Evolutionary conservation across 1,140 invertebrate species (phyloP).

Genomic region (Papilio polyxenes): DNA sequence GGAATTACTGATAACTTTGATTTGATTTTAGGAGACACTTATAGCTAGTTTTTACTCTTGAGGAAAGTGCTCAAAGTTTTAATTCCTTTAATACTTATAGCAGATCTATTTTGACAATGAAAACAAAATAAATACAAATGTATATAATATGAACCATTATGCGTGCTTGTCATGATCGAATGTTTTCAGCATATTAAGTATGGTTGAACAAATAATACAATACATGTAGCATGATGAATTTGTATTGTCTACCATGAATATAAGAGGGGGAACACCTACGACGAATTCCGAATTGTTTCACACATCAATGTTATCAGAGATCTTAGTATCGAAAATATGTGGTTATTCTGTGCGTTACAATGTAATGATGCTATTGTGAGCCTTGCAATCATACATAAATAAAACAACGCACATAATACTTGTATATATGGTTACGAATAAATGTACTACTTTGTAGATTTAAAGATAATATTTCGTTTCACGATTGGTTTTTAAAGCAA

Average conservation of each 20-base stretch:
- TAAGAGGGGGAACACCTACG: neutral
- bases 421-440: neutral
- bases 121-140: no score
- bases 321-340: neutral
- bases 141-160: neutral
- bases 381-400: neutral
- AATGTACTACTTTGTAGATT: neutral
- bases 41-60: no score
- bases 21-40: no score
- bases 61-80: no score
- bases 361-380: neutral
- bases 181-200: neutral
- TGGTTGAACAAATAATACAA: neutral
- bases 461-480: neutral
- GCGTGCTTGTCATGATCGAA: neutral
- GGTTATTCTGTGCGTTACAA: neutral
- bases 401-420: neutral
- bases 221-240: neutral
- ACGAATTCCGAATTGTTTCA: neutral
- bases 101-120: no score
- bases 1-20: no score
- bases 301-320: constrained; percentile 23
- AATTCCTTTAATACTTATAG: no score
- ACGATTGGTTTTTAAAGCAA: neutral
- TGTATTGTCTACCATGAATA: neutral